Evolutionary conservation across 2,888 invertebrate genomes (phyloP).

Genomic region (Patella pellucida): DNA sequence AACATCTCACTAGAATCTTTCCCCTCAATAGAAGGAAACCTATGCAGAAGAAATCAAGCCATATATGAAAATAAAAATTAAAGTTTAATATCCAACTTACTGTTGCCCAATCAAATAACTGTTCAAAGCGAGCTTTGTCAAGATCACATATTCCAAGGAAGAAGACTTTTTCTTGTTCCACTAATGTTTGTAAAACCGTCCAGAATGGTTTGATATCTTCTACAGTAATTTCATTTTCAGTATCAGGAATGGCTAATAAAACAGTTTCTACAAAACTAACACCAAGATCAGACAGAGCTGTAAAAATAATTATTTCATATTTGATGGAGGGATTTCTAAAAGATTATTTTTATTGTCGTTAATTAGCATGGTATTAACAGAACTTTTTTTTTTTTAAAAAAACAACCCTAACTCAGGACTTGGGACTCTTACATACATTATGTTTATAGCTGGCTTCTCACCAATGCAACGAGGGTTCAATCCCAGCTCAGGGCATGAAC

Average conservation of each 20-base stretch:
- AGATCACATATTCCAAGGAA: slow-evolving; percentile 91
- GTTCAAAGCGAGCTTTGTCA: slow-evolving; percentile 84
- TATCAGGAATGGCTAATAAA: slow-evolving; percentile 76
- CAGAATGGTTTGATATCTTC: slow-evolving; percentile 83
- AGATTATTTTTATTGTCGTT: no score
- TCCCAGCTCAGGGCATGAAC: no score
- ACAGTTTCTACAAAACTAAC: slow-evolving; percentile 85
- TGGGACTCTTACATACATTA: no score
- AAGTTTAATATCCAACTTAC: slow-evolving; percentile 60
- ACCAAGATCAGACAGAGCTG: slow-evolving; percentile 77
- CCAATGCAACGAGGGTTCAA: no score
- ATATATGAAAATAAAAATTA: not conserved
- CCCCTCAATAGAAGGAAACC: no score
- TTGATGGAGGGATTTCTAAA: no score
- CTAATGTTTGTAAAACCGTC: slow-evolving; percentile 82
- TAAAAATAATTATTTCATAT: slow-evolving; percentile 57
- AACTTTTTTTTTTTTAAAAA: no score
- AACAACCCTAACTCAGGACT: no score
- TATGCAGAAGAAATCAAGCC: no score
- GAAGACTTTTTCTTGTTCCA: slow-evolving; percentile 77
- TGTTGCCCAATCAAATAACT: slow-evolving; percentile 82
- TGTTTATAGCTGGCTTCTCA: no score
- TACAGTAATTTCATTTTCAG: slow-evolving; percentile 67
- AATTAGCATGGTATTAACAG: no score
- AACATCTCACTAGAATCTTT: no score